Evolutionary conservation across 64 coral and sea anemone genomes (phyloP).

Genomic region (Dendronephthya gigantea): DNA sequence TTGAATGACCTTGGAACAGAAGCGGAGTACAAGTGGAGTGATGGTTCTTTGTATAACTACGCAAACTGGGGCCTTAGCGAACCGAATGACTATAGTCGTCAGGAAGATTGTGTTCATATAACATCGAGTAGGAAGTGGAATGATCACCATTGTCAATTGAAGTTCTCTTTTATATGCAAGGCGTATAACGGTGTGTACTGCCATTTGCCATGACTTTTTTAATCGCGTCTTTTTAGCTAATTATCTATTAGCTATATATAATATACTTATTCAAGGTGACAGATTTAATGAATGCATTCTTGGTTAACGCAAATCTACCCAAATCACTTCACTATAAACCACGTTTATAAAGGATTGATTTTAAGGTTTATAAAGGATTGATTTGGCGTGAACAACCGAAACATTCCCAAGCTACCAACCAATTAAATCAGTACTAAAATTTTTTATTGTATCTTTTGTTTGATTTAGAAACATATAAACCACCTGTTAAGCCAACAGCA

Average conservation of each 20-base stretch:
- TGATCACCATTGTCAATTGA: background rate
- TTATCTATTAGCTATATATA: too few relatives aligned
- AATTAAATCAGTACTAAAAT: too few relatives aligned
- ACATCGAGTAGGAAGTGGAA: background rate
- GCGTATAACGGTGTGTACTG: background rate
- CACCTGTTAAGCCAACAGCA: background rate
- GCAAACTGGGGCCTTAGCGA: background rate
- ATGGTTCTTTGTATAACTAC: background rate
- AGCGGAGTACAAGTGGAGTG: background rate
- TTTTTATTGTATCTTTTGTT: background rate
- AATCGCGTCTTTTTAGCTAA: too few relatives aligned
- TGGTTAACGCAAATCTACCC: too few relatives aligned
- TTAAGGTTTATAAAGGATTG: too few relatives aligned
- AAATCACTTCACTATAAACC: too few relatives aligned
- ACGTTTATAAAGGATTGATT: too few relatives aligned
- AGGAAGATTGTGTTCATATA: slow-evolving; percentile 4
- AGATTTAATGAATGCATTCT: too few relatives aligned
- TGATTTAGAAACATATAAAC: background rate
- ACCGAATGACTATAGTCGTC: background rate
- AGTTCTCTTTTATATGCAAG: background rate
- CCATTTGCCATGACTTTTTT: too few relatives aligned
- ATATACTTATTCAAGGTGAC: too few relatives aligned
- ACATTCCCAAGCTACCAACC: too few relatives aligned
- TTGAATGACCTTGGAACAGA: background rate
- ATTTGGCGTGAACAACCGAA: too few relatives aligned